Evolutionary conservation across 2,888 invertebrate species (phyloP).

Genomic region (Drosophila macrospina): DNA sequence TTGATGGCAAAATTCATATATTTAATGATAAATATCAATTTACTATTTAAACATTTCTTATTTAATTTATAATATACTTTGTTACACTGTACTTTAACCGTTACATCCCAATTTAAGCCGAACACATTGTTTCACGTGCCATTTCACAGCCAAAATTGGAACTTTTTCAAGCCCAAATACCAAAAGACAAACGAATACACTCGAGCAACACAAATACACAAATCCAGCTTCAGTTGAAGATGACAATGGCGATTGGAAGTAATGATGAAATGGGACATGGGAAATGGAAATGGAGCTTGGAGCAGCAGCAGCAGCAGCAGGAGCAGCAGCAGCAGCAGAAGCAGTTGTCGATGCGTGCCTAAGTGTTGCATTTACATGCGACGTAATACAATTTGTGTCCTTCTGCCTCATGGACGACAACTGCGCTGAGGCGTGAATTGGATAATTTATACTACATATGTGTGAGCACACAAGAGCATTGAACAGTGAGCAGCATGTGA

Average conservation of each 20-base stretch:
- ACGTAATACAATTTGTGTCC: slow-evolving; percentile 70
- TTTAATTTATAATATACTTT: background rate
- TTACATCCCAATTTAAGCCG: slow-evolving; percentile 36
- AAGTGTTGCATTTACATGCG: slow-evolving; percentile 80
- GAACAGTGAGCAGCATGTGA: slow-evolving; percentile 28
- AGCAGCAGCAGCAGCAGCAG: background rate
- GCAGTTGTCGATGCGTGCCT: slow-evolving; percentile 70
- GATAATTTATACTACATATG: slow-evolving; percentile 78
- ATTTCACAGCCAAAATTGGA: slow-evolving; percentile 73
- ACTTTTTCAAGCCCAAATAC: slow-evolving; percentile 70
- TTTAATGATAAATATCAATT: too few relatives aligned
- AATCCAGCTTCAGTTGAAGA: slow-evolving; percentile 44
- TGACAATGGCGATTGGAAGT: slow-evolving; percentile 19
- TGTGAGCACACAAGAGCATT: slow-evolving; percentile 47
- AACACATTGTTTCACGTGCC: slow-evolving; percentile 72
- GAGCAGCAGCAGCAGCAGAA: background rate
- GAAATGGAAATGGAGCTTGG: slow-evolving; percentile 7
- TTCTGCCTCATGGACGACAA: slow-evolving; percentile 36
- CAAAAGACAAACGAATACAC: slow-evolving; percentile 67
- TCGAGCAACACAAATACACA: slow-evolving; percentile 52
- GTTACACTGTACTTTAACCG: slow-evolving; percentile 41
- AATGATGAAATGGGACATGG: slow-evolving; percentile 24
- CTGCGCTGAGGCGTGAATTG: slow-evolving; percentile 77
- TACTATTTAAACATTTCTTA: too few relatives aligned
- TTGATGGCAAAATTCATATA: too few relatives aligned